These are phyloP conservation scores for Oeneis ivallda DNA, from an alignment of 2,888 invertebrate species.

Conservation along the genomic window DNA sequence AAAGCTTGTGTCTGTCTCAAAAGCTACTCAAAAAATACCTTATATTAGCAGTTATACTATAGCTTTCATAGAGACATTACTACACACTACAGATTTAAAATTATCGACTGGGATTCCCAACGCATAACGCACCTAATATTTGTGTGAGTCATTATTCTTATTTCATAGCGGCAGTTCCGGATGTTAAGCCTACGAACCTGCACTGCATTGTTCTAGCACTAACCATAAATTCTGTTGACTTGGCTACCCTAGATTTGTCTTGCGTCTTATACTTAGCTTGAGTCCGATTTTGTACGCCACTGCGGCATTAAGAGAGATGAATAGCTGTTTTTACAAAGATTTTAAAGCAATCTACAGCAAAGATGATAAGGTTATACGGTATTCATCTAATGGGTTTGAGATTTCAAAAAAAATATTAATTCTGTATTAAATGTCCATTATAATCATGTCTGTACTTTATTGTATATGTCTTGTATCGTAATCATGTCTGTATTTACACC, in stretches of 20 bases:
- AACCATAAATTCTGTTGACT: slow-evolving; percentile 19
- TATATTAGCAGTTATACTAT: no score
- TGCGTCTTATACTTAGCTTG: slow-evolving; percentile 2
- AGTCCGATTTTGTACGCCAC: slow-evolving; percentile 3
- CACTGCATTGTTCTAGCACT: slow-evolving; percentile 12
- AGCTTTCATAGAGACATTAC: no score
- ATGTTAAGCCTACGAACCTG: slow-evolving; percentile 10
- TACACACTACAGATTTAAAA: neutral
- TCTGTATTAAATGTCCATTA: no score
- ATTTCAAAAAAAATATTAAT: no score
- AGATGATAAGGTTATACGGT: neutral
- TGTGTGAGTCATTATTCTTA: slow-evolving; percentile 9
- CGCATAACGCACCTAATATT: slow-evolving; percentile 1
- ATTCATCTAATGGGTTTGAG: neutral
- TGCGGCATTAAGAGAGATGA: neutral
- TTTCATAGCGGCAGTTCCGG: slow-evolving; percentile 12
- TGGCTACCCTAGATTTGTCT: slow-evolving; percentile 12
- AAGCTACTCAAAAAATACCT: no score
- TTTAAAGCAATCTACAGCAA: neutral
- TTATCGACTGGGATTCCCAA: neutral
- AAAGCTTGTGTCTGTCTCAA: no score
- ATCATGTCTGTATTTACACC: no score
- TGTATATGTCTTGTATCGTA: no score
- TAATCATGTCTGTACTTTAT: no score
- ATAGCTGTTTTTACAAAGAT: neutral